phyloP scores from a whole-genome alignment of 1,140 invertebrate species.

The Rhagoletis zephyria region DNA sequence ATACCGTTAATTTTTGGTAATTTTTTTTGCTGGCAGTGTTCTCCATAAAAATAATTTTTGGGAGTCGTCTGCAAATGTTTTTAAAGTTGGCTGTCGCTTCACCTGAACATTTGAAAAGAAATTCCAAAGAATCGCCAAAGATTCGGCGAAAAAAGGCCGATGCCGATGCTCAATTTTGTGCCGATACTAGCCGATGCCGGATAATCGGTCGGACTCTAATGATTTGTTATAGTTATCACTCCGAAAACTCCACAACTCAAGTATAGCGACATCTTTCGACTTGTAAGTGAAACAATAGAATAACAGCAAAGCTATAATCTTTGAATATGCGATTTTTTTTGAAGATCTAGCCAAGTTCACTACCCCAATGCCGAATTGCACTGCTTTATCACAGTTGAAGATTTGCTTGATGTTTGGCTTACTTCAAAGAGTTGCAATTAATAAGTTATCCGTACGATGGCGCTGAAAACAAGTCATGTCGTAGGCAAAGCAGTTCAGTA shows the following conservation, averaged over 20 bases:
- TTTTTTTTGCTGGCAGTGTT: too few relatives aligned
- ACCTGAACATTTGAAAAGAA: too few relatives aligned
- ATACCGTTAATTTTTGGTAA: too few relatives aligned
- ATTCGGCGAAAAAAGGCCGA: too few relatives aligned
- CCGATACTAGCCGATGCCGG: too few relatives aligned
- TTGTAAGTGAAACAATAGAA: background rate
- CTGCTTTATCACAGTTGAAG: background rate
- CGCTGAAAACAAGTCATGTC: background rate
- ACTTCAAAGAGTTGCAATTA: background rate
- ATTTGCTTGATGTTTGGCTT: background rate
- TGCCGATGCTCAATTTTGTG: too few relatives aligned
- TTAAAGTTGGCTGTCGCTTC: too few relatives aligned
- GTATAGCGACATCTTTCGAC: background rate
- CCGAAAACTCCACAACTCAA: background rate
- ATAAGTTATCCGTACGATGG: background rate
- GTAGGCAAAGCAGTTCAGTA: background rate
- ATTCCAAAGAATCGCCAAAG: too few relatives aligned
- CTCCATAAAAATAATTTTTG: too few relatives aligned
- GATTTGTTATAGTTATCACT: background rate
- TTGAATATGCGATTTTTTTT: background rate
- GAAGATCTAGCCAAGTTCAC: background rate
- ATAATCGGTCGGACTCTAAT: too few relatives aligned
- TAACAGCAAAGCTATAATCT: background rate
- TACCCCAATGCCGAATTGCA: background rate
- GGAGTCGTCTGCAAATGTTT: too few relatives aligned